Evolutionary conservation across 2,113 vertebrate species (phyloP), one percentile per base, ranked within the genome.

Genomic region (Rhinogobius similis): DNA sequence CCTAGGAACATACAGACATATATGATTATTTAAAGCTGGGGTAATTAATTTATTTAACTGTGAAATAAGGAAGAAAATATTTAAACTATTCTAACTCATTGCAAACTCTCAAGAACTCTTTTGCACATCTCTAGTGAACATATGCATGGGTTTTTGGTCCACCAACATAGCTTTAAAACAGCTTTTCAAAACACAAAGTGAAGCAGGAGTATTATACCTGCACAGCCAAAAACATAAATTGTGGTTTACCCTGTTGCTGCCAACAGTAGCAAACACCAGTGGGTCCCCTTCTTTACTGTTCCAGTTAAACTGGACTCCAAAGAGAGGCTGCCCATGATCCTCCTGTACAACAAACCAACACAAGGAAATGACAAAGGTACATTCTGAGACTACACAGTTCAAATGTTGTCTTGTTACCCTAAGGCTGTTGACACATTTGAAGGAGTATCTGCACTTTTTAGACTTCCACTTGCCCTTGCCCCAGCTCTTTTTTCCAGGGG

Each of bases 241-340:
- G 10, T n/a, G 14, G 2, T 95, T 94, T 76, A 99, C 98, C 89
- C 98, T 92, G 91, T 99, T 99, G 83, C 98, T 99, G 72, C 98
- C 98, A 1, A 99, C 96, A 32, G 98, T 99, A 50, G 98, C 97
- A 73, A 99, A 99, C 79, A 99, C 98, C 48, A 99, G 90, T 0
- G 98, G 97, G 87, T 99, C 98, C 12, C 98, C 98, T 91, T 99
- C 97, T 88, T 98, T 99, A 86, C 97, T 99, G 88, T 99, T 96
- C 98, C 98, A 99, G 87, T 99, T 99, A 84, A 99, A 99, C 77
- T 99, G 98, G 64, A 99, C 98, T 62, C 97, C 98, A 88, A 99
- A 99, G 77, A 99, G 88, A 24, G 97, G 98, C 86, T 99, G 97
- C 7, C 95, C 94, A 70, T 99, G 98, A 86, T 99, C 97, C 90